Conservation (phyloP, 2,113 vertebrate genomes). For the human region DNA sequence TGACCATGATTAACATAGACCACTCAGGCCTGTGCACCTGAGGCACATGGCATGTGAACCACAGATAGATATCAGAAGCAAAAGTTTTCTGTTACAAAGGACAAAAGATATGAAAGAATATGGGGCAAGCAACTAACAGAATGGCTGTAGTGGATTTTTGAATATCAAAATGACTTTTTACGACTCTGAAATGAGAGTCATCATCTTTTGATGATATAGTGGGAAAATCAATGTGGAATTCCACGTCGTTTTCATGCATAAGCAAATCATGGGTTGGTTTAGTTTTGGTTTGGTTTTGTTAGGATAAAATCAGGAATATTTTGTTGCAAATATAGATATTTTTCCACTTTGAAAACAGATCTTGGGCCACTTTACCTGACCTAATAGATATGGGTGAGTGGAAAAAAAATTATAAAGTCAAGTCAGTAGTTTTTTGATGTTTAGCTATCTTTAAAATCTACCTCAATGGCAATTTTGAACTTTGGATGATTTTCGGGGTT, state of each 20-base stretch:
- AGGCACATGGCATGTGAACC: not conserved
- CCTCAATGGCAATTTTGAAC: not conserved
- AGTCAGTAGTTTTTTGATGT: not conserved
- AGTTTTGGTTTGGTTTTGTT: not conserved
- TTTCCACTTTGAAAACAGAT: not conserved
- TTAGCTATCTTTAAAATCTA: not conserved
- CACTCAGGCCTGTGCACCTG: not conserved
- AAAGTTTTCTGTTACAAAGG: not conserved
- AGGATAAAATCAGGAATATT: not conserved
- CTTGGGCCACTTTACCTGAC: not conserved
- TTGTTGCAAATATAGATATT: not conserved
- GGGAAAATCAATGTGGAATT: not conserved
- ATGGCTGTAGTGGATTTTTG: not conserved
- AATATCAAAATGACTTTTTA: not conserved
- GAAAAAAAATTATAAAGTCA: not conserved
- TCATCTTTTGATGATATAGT: not conserved
- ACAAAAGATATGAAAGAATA: not conserved
- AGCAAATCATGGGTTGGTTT: not conserved
- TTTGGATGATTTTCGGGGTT: not conserved
- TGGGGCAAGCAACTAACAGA: not conserved
- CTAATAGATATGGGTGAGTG: not conserved
- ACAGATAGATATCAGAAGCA: not conserved
- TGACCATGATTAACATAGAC: rapidly evolving
- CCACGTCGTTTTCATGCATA: not conserved
- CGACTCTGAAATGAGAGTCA: not conserved